These are phyloP conservation scores for Vultur gryphus DNA, from an alignment of 2,797 vertebrate species.

Conservation along the genomic window DNA sequence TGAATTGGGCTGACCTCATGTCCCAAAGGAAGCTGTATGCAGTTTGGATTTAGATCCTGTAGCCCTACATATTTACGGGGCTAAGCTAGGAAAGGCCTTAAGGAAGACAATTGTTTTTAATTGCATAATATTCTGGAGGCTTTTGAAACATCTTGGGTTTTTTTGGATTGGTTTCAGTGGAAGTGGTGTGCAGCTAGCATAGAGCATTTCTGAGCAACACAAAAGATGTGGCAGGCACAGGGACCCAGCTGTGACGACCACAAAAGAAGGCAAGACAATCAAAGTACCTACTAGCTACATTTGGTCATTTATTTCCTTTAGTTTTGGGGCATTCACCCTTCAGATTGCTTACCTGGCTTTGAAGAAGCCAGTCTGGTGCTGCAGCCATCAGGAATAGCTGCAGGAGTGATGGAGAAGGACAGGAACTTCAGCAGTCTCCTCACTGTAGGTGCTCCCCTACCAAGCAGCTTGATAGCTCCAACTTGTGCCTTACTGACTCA, in stretches of 20 bases:
- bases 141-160: not conserved
- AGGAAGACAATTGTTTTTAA: not conserved
- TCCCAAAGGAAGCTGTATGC: not conserved
- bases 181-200: not conserved
- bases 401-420: not conserved
- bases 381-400: not conserved
- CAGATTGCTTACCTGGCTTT: slow-evolving; percentile 34
- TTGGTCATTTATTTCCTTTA: not conserved
- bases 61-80: not conserved
- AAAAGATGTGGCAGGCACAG: not conserved
- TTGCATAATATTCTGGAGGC: not conserved
- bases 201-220: not conserved
- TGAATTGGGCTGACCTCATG: not conserved
- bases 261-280: not conserved
- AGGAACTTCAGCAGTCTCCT: not conserved
- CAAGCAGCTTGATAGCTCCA: not conserved
- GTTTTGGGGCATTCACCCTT: not conserved
- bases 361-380: not conserved
- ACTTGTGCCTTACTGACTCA: not conserved
- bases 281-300: not conserved
- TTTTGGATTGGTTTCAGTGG: not conserved
- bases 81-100: not conserved
- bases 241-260: not conserved
- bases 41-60: not conserved
- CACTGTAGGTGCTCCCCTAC: not conserved